A percentile compares a stretch with the other conserved stretches of the same genome.
Conservation (phyloP, 2,888 invertebrate genomes). For the Drosophila pseudotakahashii region DNA sequence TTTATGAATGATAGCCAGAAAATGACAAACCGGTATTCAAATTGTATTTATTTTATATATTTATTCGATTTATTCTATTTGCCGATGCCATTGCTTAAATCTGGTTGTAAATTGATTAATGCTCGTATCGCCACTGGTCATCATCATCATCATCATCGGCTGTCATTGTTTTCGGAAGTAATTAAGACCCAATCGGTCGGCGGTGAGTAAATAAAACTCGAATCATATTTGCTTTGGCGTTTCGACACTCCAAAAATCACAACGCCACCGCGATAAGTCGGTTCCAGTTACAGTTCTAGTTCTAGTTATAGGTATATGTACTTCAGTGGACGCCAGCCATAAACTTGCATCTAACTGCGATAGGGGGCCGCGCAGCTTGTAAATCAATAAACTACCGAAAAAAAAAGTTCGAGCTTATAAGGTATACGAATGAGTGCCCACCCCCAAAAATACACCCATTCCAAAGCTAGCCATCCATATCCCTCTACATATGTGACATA, state of each 20-base stretch:
- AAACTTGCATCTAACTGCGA: conserved; percentile 31
- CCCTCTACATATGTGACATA: conserved; percentile 41
- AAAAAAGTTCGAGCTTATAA: conserved; percentile 17
- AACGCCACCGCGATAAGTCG: conserved; percentile 71
- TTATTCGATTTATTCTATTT: conserved; percentile 23
- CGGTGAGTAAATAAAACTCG: conserved; percentile 68
- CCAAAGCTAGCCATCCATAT: conserved; percentile 32
- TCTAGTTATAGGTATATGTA: background rate
- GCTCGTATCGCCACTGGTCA: conserved; percentile 52
- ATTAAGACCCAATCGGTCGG: conserved; percentile 76
- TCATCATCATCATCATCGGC: conserved; percentile 29
- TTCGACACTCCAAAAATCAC: conserved; percentile 77
- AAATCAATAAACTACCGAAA: conserved; percentile 80
- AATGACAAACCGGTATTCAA: conserved; percentile 51
- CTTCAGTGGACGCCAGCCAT: conserved; percentile 56
- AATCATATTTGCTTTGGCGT: conserved; percentile 79
- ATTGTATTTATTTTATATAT: conserved; percentile 51
- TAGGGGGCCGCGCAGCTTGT: conserved; percentile 57
- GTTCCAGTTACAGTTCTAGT: conserved; percentile 25
- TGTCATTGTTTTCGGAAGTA: conserved; percentile 79
- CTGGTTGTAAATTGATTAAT: conserved; percentile 70
- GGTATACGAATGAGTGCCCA: background rate
- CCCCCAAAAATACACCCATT: background rate
- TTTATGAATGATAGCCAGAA: conserved; percentile 74
- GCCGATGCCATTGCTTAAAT: conserved; percentile 46